Conservation (phyloP, 2,113 vertebrate genomes). For the Chrysemys picta region DNA sequence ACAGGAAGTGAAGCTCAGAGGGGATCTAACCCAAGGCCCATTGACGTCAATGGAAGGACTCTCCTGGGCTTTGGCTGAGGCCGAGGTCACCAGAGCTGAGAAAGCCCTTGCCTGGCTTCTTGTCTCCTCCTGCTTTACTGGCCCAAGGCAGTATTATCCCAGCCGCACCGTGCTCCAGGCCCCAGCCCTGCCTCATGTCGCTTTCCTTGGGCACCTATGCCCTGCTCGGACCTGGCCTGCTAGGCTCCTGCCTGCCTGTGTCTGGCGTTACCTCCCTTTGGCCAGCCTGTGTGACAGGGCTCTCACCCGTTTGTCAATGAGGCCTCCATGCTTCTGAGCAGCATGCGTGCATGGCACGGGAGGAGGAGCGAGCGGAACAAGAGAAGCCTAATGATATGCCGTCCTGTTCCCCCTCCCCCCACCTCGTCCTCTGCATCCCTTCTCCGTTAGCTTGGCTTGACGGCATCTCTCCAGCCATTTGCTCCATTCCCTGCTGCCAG, state of each 20-base stretch:
- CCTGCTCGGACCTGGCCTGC: not conserved
- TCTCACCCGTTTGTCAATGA: no score
- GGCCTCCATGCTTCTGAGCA: no score
- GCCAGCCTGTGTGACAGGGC: not conserved
- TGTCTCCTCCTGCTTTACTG: not conserved
- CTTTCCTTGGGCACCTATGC: no score
- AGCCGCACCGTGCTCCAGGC: not conserved
- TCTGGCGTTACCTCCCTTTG: no score
- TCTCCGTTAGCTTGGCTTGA: not conserved
- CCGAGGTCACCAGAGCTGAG: no score
- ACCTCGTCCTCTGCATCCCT: no score
- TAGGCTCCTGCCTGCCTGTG: not conserved
- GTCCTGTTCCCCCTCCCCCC: no score
- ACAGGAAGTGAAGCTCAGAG: not conserved
- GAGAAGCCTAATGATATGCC: not conserved
- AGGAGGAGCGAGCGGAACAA: not conserved
- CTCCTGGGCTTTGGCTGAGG: not conserved
- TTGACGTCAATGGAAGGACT: not conserved
- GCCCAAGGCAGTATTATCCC: not conserved
- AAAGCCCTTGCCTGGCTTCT: not conserved
- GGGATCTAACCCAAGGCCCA: not conserved
- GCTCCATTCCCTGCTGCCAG: not conserved
- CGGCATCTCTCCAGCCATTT: not conserved
- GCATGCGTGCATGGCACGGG: no score
- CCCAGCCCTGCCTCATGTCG: not conserved